phyloP scores from a whole-genome alignment of 1,140 invertebrate genomes.

The Drosophila bifasciata region DNA sequence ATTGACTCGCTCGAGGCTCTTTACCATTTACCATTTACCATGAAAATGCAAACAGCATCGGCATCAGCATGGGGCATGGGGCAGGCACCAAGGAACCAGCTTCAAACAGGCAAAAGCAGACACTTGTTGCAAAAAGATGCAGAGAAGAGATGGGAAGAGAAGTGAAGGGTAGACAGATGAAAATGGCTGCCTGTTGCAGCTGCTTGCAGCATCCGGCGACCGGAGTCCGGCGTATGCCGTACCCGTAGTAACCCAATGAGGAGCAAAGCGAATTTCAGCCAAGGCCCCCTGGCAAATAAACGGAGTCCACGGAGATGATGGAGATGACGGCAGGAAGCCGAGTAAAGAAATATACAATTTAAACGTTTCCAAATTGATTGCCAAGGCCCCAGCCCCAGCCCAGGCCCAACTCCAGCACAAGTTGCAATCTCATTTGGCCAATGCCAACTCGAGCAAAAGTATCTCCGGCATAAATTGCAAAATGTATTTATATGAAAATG shows the following conservation, averaged over 20 bases:
- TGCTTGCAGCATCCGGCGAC: slow-evolving; percentile 42
- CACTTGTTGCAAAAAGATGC: slow-evolving; percentile 23
- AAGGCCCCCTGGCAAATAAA: slow-evolving; percentile 23
- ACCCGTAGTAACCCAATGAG: slow-evolving; percentile 25
- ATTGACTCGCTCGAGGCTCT: slow-evolving; percentile 37
- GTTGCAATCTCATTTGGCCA: slow-evolving; percentile 40
- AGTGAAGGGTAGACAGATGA: neutral
- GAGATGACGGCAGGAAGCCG: slow-evolving; percentile 16
- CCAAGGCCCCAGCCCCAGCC: slow-evolving; percentile 20
- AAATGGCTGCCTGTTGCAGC: slow-evolving; percentile 49
- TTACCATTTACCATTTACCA: slow-evolving; percentile 25
- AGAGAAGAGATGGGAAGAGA: slow-evolving; percentile 5
- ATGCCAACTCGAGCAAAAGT: slow-evolving; percentile 6
- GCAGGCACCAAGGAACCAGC: slow-evolving; percentile 24
- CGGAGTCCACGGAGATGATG: slow-evolving; percentile 6
- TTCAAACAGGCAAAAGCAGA: slow-evolving; percentile 21
- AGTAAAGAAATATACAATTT: slow-evolving; percentile 35
- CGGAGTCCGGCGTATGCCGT: neutral
- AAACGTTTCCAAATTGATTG: slow-evolving; percentile 49
- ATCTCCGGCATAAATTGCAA: slow-evolving; percentile 13
- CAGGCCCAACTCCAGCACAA: no score
- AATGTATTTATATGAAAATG: neutral
- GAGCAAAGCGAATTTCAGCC: slow-evolving; percentile 5
- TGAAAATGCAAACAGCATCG: slow-evolving; percentile 58
- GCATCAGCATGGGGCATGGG: neutral